A percentile compares a stretch with the other conserved stretches of the same genome.
Conservation (phyloP, 1,140 invertebrate genomes). For the Rhizoglyphus robini region DNA sequence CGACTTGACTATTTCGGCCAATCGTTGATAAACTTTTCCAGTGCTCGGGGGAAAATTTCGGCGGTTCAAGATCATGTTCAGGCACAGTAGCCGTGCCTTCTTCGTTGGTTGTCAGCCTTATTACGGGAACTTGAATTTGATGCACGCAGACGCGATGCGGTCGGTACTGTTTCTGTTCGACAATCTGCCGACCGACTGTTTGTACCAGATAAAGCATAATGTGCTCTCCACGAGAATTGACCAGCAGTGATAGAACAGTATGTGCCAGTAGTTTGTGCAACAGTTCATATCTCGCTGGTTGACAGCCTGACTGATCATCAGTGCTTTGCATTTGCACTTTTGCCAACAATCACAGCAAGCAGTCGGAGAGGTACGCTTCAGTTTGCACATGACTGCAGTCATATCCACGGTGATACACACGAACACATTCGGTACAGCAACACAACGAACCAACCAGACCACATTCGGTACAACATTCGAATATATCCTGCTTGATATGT, state of each 20-base stretch:
- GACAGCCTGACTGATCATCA: conserved; percentile 86
- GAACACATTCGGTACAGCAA: conserved; percentile 97
- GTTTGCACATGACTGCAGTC: conserved; percentile 91
- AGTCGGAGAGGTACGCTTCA: conserved; percentile 93
- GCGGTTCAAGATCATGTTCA: conserved; percentile 94
- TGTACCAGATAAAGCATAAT: conserved; percentile 92
- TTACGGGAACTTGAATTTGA: conserved; percentile 39
- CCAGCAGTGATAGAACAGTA: conserved; percentile 74
- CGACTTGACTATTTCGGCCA: conserved; percentile 69
- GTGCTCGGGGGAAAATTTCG: conserved; percentile 76
- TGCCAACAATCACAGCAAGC: conserved; percentile 99
- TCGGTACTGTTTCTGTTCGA: conserved; percentile 86
- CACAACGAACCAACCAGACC: conserved; percentile 91
- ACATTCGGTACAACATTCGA: conserved; percentile 96
- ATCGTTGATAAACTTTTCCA: conserved; percentile 73
- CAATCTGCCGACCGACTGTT: conserved; percentile 85
- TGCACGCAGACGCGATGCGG: conserved; percentile 52
- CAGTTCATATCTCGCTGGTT: conserved; percentile 68
- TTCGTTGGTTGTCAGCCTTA: conserved; percentile 42
- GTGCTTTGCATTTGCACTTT: conserved; percentile 88
- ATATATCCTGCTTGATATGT: conserved; percentile 99
- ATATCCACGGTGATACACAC: conserved; percentile 72
- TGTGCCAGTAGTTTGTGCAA: conserved; percentile 70
- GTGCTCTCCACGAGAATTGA: conserved; percentile 85
- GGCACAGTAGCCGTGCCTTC: conserved; percentile 54